phyloP scores from a whole-genome alignment of 1,140 invertebrate species.

The Araneus ventricosus region DNA sequence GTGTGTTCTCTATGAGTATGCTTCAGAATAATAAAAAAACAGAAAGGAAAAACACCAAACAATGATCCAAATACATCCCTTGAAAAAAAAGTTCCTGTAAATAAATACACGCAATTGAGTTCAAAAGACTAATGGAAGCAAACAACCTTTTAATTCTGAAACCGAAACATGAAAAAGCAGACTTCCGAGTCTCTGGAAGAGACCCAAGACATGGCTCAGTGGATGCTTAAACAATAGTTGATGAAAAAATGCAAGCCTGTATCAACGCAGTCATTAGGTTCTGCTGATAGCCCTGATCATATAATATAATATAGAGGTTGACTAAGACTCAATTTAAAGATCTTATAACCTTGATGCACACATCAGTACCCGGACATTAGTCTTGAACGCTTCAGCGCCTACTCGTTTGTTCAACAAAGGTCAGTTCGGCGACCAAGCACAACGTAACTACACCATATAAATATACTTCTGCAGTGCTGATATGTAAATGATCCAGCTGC shows the following conservation, averaged over 20 bases:
- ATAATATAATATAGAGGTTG: conserved; percentile 17
- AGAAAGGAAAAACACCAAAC: too few relatives aligned
- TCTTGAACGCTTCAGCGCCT: conserved; percentile 43
- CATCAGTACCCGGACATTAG: conserved; percentile 50
- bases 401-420: conserved; percentile 49
- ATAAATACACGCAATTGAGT: not conserved
- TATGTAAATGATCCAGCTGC: conserved; percentile 47
- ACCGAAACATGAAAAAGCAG: not conserved
- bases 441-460: not conserved
- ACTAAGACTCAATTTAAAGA: conserved; percentile 32
- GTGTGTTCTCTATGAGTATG: too few relatives aligned
- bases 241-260: not conserved
- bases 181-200: not conserved
- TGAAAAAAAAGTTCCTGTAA: not conserved
- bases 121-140: not conserved
- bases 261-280: conserved; percentile 3
- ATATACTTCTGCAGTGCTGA: conserved; percentile 18
- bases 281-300: conserved; percentile 13
- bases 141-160: not conserved
- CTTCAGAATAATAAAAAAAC: too few relatives aligned
- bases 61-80: not conserved
- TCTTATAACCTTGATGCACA: conserved; percentile 53
- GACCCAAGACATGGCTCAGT: not conserved
- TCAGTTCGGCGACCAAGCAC: conserved; percentile 48
- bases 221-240: conserved; percentile 8